Evolutionary conservation across 2,888 invertebrate genomes (phyloP), one percentile per base, ranked within the genome.

Genomic region (Aromia moschata): DNA sequence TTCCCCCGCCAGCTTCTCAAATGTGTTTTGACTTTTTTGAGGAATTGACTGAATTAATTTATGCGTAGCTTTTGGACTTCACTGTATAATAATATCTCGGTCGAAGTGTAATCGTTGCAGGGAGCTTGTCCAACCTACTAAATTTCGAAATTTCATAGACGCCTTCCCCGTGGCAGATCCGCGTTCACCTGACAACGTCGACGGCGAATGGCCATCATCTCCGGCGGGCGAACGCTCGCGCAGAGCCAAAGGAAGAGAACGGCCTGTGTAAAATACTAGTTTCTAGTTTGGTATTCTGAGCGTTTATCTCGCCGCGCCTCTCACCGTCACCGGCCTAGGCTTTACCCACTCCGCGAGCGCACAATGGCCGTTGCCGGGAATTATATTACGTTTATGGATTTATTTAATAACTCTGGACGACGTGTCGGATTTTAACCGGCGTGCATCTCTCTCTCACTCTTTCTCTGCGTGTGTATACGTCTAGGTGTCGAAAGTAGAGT

Each of bases 281-380:
- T 56, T 56, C 47, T 49, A 56, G 56, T 56, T 56, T 56, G 49
- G 49, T 56, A 56, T 56, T 56, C 56, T 11, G 49, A 43, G 31
- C 49, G 47, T 47, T 56, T 56, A 46, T 43, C 43, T 49, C 43
- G 14, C 9, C 43, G 49, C 43, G 49, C 56, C 49, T 49, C 49
- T 56, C 47, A 49, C 47, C 20, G 18, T 43, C 17, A 49, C 43
- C 49, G 56, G 36, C 49, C 3, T 56, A 36, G 56, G 49, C 56
- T 56, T 56, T 37, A n/a, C 49, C 56, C 56, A 56, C 49, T 56
- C 46, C 18, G 31, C 11, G 30, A 43, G 40, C 15, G 47, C 10
- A 38, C 46, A 46, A 49, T 25, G 30, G 25, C n/a, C 14, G 38
- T 18, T 20, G 12, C 2, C 2, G 12, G 25, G 9, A 16, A 38